These are phyloP conservation scores for Limenitis camilla DNA, from an alignment of 2,888 invertebrate species.

Conservation along the genomic window DNA sequence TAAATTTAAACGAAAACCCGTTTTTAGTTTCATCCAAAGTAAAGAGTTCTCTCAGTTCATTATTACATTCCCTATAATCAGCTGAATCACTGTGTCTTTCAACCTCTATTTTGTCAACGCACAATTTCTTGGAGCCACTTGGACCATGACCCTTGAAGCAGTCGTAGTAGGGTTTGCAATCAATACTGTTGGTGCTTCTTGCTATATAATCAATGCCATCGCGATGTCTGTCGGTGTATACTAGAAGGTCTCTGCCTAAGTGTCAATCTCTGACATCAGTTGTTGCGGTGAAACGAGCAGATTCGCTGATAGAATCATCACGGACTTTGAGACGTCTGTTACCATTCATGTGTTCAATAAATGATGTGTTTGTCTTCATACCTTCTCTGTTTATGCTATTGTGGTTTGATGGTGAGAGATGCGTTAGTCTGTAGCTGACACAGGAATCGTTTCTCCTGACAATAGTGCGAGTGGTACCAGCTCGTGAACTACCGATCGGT, in stretches of 20 bases:
- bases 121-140: conserved; percentile 26
- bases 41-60: conserved; percentile 40
- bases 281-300: conserved; percentile 56
- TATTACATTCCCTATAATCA: conserved; percentile 49
- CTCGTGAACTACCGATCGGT: conserved; percentile 61
- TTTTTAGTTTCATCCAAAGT: conserved; percentile 41
- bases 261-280: conserved; percentile 67
- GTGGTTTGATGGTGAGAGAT: conserved; percentile 65
- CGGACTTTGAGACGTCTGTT: conserved; percentile 50
- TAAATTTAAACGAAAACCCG: conserved; percentile 59
- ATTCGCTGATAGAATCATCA: conserved; percentile 63
- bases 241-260: conserved; percentile 39
- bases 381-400: conserved; percentile 58
- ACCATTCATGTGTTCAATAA: conserved; percentile 65
- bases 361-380: conserved; percentile 64
- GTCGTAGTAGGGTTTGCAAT: conserved; percentile 66
- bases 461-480: conserved; percentile 59
- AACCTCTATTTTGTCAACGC: conserved; percentile 29
- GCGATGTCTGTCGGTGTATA: conserved; percentile 38
- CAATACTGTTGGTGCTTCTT: conserved; percentile 59
- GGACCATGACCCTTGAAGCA: conserved; percentile 49
- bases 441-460: conserved; percentile 67
- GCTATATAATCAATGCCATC: conserved; percentile 52
- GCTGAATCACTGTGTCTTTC: conserved; percentile 58
- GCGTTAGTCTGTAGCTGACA: conserved; percentile 61